Base-by-base conservation (phyloP, 2,888 invertebrate species). In the Orthonevra nobilis region DNA sequence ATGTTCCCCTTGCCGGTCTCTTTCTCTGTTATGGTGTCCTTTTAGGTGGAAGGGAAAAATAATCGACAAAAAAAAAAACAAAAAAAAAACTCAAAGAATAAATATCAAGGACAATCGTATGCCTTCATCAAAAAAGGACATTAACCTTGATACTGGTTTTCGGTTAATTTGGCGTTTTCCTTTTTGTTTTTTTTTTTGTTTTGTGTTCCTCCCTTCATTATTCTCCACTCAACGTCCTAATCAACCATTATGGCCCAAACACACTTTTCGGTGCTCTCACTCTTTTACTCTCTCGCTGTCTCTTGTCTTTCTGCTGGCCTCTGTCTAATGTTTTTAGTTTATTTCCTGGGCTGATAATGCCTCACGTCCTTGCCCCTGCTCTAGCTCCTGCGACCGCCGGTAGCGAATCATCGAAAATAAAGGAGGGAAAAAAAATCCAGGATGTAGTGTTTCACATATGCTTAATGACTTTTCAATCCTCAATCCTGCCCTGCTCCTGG, bases 91-190 rank as follows among this genome's bases (percentile, higher is more conserved):
- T 5, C 23, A 50, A 58, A n/a, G n/a, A n/a, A n/a, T n/a, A n/a
- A 19, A 50, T 64, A 72, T 73, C 79, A 79, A 79, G 79, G 79
- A 48, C 79, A 79, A 68, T 28, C 61, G 23, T 54, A 52, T 58
- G 60, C 73, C 79, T 66, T 79, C 73, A 60, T 73, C 73, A 56
- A 68, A 68, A 79, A 73, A 14, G 79, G 66, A 79, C 79, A 50
- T 79, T 79, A 79, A 79, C 79, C 79, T 79, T 79, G 66, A 73
- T 68, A 61, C 73, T 73, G 73, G 73, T 79, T 79, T 52, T 66
- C 26, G 66, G 60, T 73, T 72, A 61, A 61, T 73, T 73, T 56
- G 38, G 73, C 66, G 44, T 58, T 56, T 75, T 50, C 63, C 34
- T 46, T 50, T 23, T 15, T 26, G 9, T 32, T 10, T 12, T 7